These are phyloP conservation scores for Mungos mungo DNA, from an alignment of 2,113 vertebrate species.

Conservation along the genomic window DNA sequence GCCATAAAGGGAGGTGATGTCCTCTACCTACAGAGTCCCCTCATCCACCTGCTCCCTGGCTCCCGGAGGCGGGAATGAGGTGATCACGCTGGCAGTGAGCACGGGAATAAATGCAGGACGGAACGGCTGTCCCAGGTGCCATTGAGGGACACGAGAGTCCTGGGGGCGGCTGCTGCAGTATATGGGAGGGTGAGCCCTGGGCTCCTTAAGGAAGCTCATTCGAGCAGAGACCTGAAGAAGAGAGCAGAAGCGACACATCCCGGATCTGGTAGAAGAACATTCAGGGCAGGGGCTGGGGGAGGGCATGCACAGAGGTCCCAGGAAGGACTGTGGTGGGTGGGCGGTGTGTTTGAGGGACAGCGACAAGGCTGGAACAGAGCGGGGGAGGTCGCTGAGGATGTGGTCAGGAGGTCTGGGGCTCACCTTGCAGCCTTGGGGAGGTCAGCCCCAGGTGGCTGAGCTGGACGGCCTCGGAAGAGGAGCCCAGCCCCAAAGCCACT, in stretches of 20 bases:
- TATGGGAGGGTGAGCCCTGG: fast-evolving
- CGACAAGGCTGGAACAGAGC: neutral
- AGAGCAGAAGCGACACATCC: neutral
- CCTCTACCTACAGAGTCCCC: fast-evolving
- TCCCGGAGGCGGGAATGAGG: neutral
- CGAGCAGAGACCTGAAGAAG: neutral
- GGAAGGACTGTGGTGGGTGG: neutral
- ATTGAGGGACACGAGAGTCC: fast-evolving
- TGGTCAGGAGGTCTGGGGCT: too few species aligned
- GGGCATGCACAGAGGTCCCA: neutral
- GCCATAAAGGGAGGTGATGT: too few species aligned
- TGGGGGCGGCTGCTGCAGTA: fast-evolving
- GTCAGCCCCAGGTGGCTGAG: neutral
- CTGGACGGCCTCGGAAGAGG: neutral
- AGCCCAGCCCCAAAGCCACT: neutral
- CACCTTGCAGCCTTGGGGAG: fast-evolving
- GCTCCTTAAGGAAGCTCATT: neutral
- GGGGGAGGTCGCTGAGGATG: too few species aligned
- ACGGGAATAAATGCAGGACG: fast-evolving
- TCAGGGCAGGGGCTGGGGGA: neutral
- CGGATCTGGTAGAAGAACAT: neutral
- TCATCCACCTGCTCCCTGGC: neutral
- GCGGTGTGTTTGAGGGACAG: neutral
- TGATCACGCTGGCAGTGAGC: fast-evolving
- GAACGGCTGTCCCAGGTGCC: too few species aligned